Conservation (phyloP, 2,888 invertebrate species). For the Nymphalis polychloros region DNA sequence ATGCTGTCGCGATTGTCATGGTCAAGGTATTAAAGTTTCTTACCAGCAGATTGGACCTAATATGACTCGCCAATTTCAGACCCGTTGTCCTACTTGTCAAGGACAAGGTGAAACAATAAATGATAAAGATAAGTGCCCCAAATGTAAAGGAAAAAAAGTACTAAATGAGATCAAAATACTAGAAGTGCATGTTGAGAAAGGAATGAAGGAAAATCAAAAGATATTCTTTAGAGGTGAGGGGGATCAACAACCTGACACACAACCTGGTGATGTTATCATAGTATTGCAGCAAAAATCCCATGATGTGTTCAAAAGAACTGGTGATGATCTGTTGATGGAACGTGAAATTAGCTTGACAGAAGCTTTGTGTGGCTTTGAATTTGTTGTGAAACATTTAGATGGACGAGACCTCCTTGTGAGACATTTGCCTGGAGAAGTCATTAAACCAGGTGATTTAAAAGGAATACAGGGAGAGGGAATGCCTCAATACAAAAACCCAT, state of each 20-base stretch:
- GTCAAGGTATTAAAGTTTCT: conserved; percentile 88
- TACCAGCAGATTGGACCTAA: conserved; percentile 86
- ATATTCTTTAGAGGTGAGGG: conserved; percentile 94
- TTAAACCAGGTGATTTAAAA: conserved; percentile 91
- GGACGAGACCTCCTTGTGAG: conserved; percentile 90
- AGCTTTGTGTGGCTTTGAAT: conserved; percentile 94
- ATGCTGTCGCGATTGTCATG: conserved; percentile 88
- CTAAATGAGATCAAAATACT: conserved; percentile 90
- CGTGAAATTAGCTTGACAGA: conserved; percentile 91
- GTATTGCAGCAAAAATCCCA: conserved; percentile 91
- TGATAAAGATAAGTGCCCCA: conserved; percentile 91
- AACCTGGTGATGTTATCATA: conserved; percentile 94
- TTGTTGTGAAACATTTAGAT: conserved; percentile 94
- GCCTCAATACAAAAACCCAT: conserved; percentile 92
- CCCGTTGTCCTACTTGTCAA: conserved; percentile 83
- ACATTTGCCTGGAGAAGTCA: conserved; percentile 89
- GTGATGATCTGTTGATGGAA: conserved; percentile 87
- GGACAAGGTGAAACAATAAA: conserved; percentile 88
- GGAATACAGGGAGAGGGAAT: conserved; percentile 93
- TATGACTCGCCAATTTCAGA: conserved; percentile 84
- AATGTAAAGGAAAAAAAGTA: conserved; percentile 92
- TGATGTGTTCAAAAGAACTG: conserved; percentile 88
- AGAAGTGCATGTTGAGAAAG: conserved; percentile 94
- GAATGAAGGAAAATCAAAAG: conserved; percentile 93
- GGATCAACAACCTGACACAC: conserved; percentile 92